Evolutionary conservation across 64 coral and sea anemone genomes (phyloP).

Genomic region (Porites australiensis): DNA sequence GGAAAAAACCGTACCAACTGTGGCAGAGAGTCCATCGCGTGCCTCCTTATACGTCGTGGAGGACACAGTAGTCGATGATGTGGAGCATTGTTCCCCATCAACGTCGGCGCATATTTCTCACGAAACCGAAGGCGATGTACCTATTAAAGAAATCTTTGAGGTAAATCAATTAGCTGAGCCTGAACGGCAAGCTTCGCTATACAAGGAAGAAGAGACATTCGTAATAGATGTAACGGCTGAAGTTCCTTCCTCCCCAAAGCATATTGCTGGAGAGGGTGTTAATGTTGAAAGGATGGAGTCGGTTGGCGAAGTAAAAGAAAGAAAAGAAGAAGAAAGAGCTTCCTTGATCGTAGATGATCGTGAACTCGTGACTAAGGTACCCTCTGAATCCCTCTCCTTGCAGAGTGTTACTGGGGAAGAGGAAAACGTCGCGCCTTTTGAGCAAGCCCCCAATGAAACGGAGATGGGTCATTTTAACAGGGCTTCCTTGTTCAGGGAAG

Average conservation of each 20-base stretch:
- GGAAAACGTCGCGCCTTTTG: background rate
- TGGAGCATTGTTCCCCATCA: background rate
- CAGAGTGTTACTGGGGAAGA: background rate
- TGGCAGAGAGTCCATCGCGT: background rate
- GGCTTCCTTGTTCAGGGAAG: background rate
- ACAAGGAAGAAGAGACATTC: background rate
- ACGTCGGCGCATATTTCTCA: constrained; percentile 29
- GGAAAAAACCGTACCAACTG: background rate
- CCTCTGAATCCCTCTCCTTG: background rate
- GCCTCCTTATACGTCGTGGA: constrained; percentile 4
- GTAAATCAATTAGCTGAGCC: background rate
- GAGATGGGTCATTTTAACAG: background rate
- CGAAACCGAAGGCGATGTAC: constrained; percentile 6
- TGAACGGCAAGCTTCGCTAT: background rate
- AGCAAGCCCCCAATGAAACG: background rate
- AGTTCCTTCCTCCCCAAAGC: background rate
- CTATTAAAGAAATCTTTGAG: background rate
- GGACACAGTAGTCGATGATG: background rate
- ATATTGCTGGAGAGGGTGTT: background rate
- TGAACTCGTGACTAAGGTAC: background rate
- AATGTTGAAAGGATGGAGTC: background rate
- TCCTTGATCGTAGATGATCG: background rate
- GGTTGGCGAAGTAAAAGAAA: background rate
- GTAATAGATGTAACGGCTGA: constrained; percentile 14
- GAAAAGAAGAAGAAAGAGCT: background rate